Evolutionary conservation across 2,113 vertebrate species (phyloP), one percentile per base, ranked within the genome.

Genomic region (Cynopterus brachyotis): DNA sequence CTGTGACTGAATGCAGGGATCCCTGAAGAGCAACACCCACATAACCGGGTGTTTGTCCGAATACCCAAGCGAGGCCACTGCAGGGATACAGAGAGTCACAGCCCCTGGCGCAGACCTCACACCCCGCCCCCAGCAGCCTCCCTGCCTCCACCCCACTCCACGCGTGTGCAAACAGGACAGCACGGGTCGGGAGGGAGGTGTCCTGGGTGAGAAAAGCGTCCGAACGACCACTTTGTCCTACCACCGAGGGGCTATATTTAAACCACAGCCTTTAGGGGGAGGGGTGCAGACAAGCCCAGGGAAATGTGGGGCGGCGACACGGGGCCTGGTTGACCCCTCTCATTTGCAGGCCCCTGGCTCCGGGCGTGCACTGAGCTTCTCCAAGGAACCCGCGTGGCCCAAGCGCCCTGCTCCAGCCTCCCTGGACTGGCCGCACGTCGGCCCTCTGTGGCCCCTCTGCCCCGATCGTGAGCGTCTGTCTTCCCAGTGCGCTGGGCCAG

Each of bases 401-500:
- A 20, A 17, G 28, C 0, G n/a, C 10, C 30, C 24, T 85, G 17
- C 5, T 24, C 12, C 42, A 20, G 17, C 26, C 82, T 59, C 76
- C 35, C 47, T 37, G 55, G 32, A 83, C 55, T 40, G 24, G 75
- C 26, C 32, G 45, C 2, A 2, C 5, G 35, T 53, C 12, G 16
- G 32, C 37, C 35, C 1, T 40, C n/a, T 62, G 2, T 10, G 6
- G 45, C 20, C 60, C 17, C 28, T 28, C 30, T 13, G 1, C 60
- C 32, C 47, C 30, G 9, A 3, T 4, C 11, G 6, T 28, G 30
- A 11, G 7, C 16, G 32, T 17, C 35, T 42, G 5, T 0, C 17
- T 16, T 16, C 11, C 28, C 15, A 9, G 35, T 9, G 6, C 19
- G 1, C 3, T 1, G 6, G 7, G 32, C 28, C 35, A 64, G 67